Conservation (phyloP, 2,888 invertebrate species). For the Dryobotodes eremita region DNA sequence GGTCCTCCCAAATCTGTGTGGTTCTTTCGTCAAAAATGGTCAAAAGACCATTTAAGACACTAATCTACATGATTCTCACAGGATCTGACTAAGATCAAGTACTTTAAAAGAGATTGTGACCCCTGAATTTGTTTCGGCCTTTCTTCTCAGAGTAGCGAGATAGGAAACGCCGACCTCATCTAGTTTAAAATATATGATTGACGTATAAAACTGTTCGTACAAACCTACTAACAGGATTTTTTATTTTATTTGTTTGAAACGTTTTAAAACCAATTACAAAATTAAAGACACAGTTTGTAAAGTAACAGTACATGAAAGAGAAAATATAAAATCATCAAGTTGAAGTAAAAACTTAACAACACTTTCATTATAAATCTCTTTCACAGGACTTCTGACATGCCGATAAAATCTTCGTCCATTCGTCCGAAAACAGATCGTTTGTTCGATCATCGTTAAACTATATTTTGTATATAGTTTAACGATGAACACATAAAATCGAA, state of each 20-base stretch:
- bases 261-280: too few species aligned
- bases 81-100: neutral
- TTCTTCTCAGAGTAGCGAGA: neutral
- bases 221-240: neutral
- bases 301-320: too few species aligned
- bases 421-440: too few species aligned
- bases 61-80: neutral
- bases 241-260: too few species aligned
- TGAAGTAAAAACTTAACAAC: too few species aligned
- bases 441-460: too few species aligned
- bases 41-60: neutral
- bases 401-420: neutral
- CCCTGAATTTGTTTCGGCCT: neutral
- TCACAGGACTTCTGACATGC: too few species aligned
- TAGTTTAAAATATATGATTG: neutral
- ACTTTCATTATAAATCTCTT: too few species aligned
- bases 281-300: too few species aligned
- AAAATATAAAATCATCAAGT: too few species aligned
- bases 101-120: neutral
- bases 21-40: neutral
- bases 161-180: neutral
- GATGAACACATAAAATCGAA: neutral
- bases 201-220: neutral
- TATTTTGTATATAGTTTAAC: neutral
- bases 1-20: neutral